phyloP scores from a whole-genome alignment of 2,113 vertebrate genomes.

The Colius striatus region DNA sequence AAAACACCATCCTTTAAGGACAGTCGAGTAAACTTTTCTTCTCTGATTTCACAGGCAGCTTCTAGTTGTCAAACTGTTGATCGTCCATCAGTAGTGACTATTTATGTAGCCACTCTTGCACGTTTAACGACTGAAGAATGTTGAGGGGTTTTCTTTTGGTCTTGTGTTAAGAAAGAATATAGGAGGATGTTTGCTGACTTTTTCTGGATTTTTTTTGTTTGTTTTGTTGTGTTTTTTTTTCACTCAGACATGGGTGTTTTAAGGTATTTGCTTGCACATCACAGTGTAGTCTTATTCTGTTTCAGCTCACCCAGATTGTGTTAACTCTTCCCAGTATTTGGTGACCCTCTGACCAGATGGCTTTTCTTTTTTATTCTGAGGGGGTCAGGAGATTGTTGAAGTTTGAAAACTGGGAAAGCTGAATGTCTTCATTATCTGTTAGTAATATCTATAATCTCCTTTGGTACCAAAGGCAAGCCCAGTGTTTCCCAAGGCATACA shows the following conservation, averaged over 20 bases:
- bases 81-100: background rate
- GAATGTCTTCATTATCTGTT: background rate
- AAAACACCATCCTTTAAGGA: background rate
- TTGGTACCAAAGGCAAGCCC: background rate
- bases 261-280: background rate
- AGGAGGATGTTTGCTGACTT: background rate
- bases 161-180: background rate
- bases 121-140: background rate
- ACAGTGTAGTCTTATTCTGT: background rate
- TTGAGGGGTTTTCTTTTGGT: background rate
- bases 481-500: background rate
- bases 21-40: background rate
- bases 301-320: background rate
- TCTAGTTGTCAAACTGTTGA: background rate
- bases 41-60: background rate
- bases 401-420: background rate
- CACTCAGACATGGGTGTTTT: background rate
- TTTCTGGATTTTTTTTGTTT: background rate
- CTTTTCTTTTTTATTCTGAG: conserved; percentile 21
- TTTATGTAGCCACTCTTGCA: background rate
- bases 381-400: background rate
- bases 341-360: conserved; percentile 2
- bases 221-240: background rate
- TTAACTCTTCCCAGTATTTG: background rate
- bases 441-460: background rate